Evolutionary conservation across 2,113 vertebrate genomes (phyloP), one percentile per base, ranked within the genome.

Genomic region (Poecilia latipinna): DNA sequence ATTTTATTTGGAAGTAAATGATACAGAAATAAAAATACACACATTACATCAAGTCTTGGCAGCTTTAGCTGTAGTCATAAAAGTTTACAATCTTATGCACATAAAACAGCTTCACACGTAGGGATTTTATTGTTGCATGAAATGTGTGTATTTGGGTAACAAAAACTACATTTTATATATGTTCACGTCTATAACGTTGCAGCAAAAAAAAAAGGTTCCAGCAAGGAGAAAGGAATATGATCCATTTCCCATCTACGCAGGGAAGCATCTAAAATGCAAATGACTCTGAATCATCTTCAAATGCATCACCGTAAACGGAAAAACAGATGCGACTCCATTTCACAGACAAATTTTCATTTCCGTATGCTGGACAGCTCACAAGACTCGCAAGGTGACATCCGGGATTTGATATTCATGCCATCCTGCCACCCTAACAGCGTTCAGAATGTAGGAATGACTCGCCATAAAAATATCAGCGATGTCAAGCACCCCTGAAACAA

Each of bases 191-290:
- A 4, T 15, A 4, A 42, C 13, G 39, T 12, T 84, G 17, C 68
- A 24, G 51, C 51, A n/a, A 8, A 57, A 22, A 24, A 57, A 24
- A 57, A 70, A 65, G 29, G 75, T 76, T 75, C 13, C 22, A 61
- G 5, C 39, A 48, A 74, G 42, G 3, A 63, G 64, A 65, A 68
- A 78, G 65, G 33, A 80, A 80, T 65, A 71, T 80, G 66, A 83
- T 80, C 78, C 65, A 37, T 66, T 64, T 13, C 42, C 62, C 12
- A 15, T 72, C 64, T 70, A 57, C 51, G 26, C 22, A 24, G 62
- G 83, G 61, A 61, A 13, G 26, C 72, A 77, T 84, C 65, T 77
- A 72, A 87, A 72, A 88, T 91, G 86, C 61, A 87, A 86, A 90
- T 79, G 8, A 42, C 64, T 70, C 70, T 65, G 78, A 89, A 37